A percentile compares a stretch with the other conserved stretches of the same genome.
Evolutionary conservation across 1,140 invertebrate species (phyloP).

Genomic region (Ceratoteleas bidentatus): DNA sequence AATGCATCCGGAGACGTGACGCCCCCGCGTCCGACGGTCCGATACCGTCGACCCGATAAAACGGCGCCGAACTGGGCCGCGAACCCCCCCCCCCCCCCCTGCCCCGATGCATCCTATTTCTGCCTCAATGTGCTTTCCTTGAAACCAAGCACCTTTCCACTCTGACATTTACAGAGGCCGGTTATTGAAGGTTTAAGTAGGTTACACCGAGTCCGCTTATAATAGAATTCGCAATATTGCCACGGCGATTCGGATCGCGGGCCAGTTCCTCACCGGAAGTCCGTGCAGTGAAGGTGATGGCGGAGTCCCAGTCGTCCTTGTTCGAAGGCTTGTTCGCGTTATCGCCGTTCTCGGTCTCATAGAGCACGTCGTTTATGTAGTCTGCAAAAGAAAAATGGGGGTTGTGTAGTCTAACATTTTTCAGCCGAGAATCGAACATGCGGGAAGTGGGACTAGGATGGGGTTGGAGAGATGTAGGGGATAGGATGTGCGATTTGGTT

Average conservation of each 20-base stretch:
- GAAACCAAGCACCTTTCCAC: constrained; percentile 36
- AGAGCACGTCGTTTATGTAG: constrained; percentile 90
- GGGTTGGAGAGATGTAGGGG: too few species aligned
- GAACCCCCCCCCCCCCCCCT: too few species aligned
- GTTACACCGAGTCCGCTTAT: constrained; percentile 27
- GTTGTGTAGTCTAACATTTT: too few species aligned
- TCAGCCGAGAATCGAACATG: too few species aligned
- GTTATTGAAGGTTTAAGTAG: constrained; percentile 42
- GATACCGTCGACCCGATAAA: too few species aligned
- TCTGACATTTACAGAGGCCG: constrained; percentile 24
- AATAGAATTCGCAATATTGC: constrained; percentile 28
- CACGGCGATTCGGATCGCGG: too few species aligned
- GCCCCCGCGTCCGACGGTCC: too few species aligned
- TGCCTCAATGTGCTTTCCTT: constrained; percentile 26
- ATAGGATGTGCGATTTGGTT: too few species aligned
- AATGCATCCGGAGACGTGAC: too few species aligned
- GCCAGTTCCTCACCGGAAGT: constrained; percentile 91
- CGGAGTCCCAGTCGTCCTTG: constrained; percentile 89
- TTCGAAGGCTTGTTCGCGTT: constrained; percentile 81
- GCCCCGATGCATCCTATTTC: constrained; percentile 18
- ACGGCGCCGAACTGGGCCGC: too few species aligned
- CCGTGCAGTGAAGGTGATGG: constrained; percentile 92
- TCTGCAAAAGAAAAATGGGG: constrained; percentile 84
- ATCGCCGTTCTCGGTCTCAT: constrained; percentile 85
- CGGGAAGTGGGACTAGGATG: too few species aligned